These are phyloP conservation scores for Sclerodermus sp. DNA, from an alignment of 2,888 invertebrate genomes.

Conservation along the genomic window DNA sequence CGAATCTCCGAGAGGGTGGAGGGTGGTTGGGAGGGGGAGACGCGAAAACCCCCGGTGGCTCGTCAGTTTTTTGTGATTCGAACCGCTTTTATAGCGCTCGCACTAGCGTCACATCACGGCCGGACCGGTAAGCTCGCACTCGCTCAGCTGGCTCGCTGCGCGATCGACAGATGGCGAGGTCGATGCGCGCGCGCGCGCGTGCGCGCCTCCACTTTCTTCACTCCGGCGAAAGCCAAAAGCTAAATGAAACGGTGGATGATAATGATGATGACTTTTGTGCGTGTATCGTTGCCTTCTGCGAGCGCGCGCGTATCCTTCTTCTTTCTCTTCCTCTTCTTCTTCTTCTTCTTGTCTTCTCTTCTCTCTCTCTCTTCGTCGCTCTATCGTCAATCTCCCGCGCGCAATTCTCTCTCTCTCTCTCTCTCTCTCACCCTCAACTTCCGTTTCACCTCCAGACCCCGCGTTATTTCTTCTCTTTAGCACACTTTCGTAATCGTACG, in stretches of 20 bases:
- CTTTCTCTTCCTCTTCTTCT: no score
- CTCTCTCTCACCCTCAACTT: conserved; percentile 3
- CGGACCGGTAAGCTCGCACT: conserved; percentile 3
- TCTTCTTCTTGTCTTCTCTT: no score
- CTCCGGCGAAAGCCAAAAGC: background rate
- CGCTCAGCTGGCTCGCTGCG: conserved; percentile 9
- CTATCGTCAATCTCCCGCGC: no score
- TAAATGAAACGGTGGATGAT: no score
- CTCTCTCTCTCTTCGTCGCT: no score
- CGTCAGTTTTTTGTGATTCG: no score
- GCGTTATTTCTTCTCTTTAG: background rate
- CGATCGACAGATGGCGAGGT: conserved; percentile 38
- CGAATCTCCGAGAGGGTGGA: no score
- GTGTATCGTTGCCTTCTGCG: no score
- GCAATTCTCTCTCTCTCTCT: conserved; percentile 8
- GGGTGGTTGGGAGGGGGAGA: no score
- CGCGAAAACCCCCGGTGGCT: no score
- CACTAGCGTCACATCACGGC: conserved; percentile 35
- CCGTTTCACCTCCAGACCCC: background rate
- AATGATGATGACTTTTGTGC: no score
- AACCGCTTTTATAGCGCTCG: conserved; percentile 21
- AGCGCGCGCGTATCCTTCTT: no score
- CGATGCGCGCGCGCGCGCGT: conserved; percentile 17
- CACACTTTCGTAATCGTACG: background rate
- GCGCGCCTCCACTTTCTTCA: background rate